A percentile compares a stretch with the other conserved stretches of the same genome.
These are phyloP conservation scores for Capromys pilorides DNA, from an alignment of 2,797 vertebrate genomes.

Conservation along the genomic window DNA sequence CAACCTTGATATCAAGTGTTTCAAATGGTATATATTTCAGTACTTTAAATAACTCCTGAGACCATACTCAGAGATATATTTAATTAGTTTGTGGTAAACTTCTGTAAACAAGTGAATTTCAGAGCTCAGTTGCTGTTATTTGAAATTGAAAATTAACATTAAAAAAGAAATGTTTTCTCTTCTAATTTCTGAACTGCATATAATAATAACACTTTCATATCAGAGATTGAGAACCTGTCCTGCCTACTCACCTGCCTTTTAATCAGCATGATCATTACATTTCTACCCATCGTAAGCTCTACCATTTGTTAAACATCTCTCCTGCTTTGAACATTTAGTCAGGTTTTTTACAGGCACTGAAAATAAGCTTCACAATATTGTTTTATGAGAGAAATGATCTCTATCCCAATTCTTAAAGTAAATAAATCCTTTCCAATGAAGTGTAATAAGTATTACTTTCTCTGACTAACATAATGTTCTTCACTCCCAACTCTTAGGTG, in stretches of 20 bases:
- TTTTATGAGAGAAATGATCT: neutral
- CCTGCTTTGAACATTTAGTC: neutral
- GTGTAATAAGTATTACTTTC: neutral
- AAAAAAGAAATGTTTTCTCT: slow-evolving; percentile 42
- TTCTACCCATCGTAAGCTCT: neutral
- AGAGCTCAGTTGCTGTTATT: slow-evolving; percentile 30
- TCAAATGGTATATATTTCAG: slow-evolving; percentile 63
- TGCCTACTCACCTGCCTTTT: neutral
- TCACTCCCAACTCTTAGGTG: accelerated
- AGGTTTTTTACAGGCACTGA: neutral
- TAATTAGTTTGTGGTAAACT: slow-evolving; percentile 52
- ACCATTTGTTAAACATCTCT: neutral
- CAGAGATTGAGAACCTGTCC: neutral
- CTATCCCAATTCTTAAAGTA: neutral
- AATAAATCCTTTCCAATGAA: neutral
- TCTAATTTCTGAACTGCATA: neutral
- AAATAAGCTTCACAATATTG: neutral
- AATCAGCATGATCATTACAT: neutral
- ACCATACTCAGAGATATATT: slow-evolving; percentile 23
- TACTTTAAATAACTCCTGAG: slow-evolving; percentile 62
- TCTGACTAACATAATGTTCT: neutral
- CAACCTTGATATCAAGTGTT: slow-evolving; percentile 79
- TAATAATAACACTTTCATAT: neutral
- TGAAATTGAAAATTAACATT: slow-evolving; percentile 52
- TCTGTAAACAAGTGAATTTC: slow-evolving; percentile 56